phyloP scores from a whole-genome alignment of 2,888 invertebrate genomes.

The Phengaris alcon region DNA sequence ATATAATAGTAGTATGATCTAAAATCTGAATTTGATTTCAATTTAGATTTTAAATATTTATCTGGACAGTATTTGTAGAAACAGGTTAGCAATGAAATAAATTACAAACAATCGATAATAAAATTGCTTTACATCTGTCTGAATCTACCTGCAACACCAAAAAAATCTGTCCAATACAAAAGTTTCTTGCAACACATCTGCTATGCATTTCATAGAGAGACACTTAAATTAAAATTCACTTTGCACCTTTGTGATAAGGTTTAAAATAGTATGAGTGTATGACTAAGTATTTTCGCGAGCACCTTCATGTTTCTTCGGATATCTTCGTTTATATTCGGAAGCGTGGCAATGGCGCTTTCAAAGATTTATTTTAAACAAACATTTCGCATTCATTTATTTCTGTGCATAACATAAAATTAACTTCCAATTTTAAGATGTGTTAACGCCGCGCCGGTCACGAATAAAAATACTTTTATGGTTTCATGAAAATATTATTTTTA shows the following conservation, averaged over 20 bases:
- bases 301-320: conserved; percentile 56
- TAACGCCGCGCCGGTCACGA: not conserved
- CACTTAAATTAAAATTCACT: conserved; percentile 39
- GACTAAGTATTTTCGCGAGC: conserved; percentile 45
- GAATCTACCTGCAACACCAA: conserved; percentile 64
- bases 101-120: conserved; percentile 2
- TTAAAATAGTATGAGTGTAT: conserved; percentile 36
- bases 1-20: too few species aligned
- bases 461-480: not conserved
- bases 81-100: conserved; percentile 24
- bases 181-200: conserved; percentile 68
- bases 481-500: not conserved
- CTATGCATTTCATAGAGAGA: conserved; percentile 42
- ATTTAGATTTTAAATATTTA: not conserved
- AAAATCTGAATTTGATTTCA: too few species aligned
- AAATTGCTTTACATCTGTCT: conserved; percentile 51
- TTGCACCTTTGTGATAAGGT: conserved; percentile 14
- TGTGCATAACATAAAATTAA: conserved; percentile 51
- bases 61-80: not conserved
- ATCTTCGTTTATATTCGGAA: conserved; percentile 54
- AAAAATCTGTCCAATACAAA: conserved; percentile 66
- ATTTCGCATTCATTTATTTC: conserved; percentile 41
- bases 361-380: conserved; percentile 31
- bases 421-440: conserved; percentile 46
- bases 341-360: conserved; percentile 50